Conservation (phyloP, 2,888 invertebrate species). For the Leucophora obtusa region DNA sequence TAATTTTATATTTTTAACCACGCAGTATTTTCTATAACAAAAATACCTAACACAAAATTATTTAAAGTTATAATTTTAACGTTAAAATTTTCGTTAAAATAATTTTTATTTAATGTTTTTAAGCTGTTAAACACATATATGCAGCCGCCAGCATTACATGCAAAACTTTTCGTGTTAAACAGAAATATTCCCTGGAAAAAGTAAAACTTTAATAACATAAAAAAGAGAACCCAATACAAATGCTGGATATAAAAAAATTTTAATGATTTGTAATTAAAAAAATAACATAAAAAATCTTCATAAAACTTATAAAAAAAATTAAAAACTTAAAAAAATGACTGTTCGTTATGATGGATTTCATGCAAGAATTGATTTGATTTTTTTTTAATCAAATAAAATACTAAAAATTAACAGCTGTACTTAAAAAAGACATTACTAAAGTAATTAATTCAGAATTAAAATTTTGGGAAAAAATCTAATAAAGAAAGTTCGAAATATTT, state of each 20-base stretch:
- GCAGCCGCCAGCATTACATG: conserved; percentile 78
- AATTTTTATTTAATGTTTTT: conserved; percentile 32
- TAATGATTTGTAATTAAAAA: conserved; percentile 15
- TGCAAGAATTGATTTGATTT: conserved; percentile 47
- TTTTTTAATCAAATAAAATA: conserved; percentile 23
- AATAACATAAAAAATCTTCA: neutral
- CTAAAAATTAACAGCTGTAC: conserved; percentile 43
- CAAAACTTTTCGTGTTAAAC: conserved; percentile 65
- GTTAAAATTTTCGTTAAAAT: neutral
- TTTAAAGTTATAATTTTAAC: neutral
- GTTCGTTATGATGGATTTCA: conserved; percentile 40
- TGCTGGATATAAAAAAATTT: conserved; percentile 46
- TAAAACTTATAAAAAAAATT: conserved; percentile 14
- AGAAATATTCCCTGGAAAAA: conserved; percentile 28
- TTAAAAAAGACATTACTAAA: conserved; percentile 42
- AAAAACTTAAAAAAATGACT: conserved; percentile 11
- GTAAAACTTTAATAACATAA: neutral
- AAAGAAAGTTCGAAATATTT: conserved; percentile 41
- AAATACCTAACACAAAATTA: neutral
- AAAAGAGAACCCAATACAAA: conserved; percentile 40
- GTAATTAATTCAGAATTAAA: conserved; percentile 13
- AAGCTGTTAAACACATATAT: conserved; percentile 70
- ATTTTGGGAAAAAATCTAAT: conserved; percentile 40
- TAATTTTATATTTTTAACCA: too few species aligned
- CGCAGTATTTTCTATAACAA: neutral